phyloP scores from a whole-genome alignment of 2,113 vertebrate species.

The Synchiropus splendidus region DNA sequence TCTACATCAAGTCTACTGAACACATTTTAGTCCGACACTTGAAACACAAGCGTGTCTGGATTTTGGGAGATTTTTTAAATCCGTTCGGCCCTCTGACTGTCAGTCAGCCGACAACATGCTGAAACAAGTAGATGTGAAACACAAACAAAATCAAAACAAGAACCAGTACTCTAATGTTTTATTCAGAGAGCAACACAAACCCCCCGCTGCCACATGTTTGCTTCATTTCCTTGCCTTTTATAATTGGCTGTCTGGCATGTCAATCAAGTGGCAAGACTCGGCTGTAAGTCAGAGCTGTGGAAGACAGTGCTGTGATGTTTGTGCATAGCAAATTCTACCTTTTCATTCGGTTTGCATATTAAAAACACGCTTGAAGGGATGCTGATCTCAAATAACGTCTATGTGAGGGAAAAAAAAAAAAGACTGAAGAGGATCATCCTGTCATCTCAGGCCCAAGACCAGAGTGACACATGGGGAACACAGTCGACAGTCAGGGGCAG shows the following conservation, averaged over 20 bases:
- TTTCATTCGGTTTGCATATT: too few species aligned
- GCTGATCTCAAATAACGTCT: too few species aligned
- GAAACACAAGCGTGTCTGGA: too few species aligned
- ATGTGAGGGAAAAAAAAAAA: too few species aligned
- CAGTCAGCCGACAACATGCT: conserved; percentile 32
- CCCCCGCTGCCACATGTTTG: conserved; percentile 18
- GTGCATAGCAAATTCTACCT: not conserved
- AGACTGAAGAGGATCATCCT: too few species aligned
- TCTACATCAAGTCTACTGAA: too few species aligned
- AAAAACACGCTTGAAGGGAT: too few species aligned
- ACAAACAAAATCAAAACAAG: conserved; percentile 41
- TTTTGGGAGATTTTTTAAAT: too few species aligned
- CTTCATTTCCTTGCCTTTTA: conserved; percentile 32
- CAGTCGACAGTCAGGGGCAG: too few species aligned
- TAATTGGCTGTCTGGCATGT: conserved; percentile 52
- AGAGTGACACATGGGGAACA: too few species aligned
- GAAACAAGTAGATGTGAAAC: conserved; percentile 37
- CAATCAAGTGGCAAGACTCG: conserved; percentile 33
- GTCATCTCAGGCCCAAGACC: too few species aligned
- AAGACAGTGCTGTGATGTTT: conserved; percentile 7
- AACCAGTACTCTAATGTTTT: conserved; percentile 39
- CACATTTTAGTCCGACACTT: too few species aligned
- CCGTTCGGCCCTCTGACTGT: conserved; percentile 6
- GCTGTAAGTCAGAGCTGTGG: conserved; percentile 17
- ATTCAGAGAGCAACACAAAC: conserved; percentile 36